Evolutionary conservation across 2,113 vertebrate species (phyloP).

Genomic region (Nesospiza acunhae): DNA sequence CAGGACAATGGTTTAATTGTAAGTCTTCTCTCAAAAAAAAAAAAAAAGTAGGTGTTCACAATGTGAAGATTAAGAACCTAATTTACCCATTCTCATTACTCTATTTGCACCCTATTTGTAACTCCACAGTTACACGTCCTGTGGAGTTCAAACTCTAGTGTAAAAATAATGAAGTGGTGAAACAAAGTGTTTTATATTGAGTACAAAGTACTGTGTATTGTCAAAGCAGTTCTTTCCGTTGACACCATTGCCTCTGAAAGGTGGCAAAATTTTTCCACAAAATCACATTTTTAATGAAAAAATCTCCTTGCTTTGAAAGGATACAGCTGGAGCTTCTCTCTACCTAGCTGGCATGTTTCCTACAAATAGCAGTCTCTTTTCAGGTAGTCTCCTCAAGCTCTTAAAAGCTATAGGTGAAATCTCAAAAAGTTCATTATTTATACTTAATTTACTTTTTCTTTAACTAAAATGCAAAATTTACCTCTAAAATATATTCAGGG

Average conservation of each 20-base stretch:
- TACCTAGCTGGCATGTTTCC: neutral
- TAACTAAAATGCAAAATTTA: neutral
- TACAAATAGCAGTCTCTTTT: neutral
- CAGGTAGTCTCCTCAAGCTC: neutral
- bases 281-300: neutral
- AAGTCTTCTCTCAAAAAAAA: neutral
- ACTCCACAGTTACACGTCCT: neutral
- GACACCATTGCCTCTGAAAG: neutral
- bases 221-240: neutral
- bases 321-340: neutral
- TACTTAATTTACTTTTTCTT: neutral
- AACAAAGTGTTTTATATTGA: neutral
- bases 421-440: neutral
- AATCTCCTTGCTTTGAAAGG: neutral
- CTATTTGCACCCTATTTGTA: slow-evolving; percentile 16
- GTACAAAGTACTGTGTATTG: neutral
- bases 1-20: slow-evolving; percentile 22
- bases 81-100: slow-evolving; percentile 18
- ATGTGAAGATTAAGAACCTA: slow-evolving; percentile 12
- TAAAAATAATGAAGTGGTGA: neutral
- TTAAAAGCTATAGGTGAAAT: neutral
- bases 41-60: neutral
- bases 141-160: neutral
- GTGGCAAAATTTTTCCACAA: neutral
- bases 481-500: neutral